These are phyloP conservation scores for Alouatta caraya DNA, from an alignment of 2,797 vertebrate species.

Conservation along the genomic window DNA sequence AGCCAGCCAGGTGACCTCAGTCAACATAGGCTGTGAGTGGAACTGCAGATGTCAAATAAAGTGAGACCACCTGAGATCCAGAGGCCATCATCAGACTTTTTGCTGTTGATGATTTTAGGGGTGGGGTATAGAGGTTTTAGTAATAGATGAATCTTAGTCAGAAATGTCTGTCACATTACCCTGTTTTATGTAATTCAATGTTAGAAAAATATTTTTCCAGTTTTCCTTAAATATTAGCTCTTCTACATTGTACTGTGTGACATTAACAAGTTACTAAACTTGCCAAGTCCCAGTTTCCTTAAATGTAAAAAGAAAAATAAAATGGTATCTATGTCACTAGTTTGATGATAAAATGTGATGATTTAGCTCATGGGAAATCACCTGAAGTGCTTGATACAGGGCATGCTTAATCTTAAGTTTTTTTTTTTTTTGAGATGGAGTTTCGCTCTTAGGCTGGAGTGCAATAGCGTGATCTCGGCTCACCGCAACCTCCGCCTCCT, in stretches of 20 bases:
- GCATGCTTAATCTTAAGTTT: not conserved
- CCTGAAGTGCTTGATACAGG: not conserved
- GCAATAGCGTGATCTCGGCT: too few species aligned
- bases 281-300: not conserved
- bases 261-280: not conserved
- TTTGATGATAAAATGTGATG: not conserved
- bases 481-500: too few species aligned
- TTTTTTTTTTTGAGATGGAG: not conserved
- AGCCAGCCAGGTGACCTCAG: not conserved
- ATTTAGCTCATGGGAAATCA: not conserved
- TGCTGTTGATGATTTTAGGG: too few species aligned
- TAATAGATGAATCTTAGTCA: not conserved
- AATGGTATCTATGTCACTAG: not conserved
- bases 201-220: not conserved
- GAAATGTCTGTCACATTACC: not conserved
- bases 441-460: too few species aligned
- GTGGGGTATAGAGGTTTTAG: not conserved
- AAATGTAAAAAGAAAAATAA: not conserved
- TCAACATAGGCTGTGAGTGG: rapidly evolving
- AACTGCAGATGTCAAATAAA: not conserved
- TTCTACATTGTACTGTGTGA: not conserved
- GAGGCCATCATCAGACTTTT: not conserved
- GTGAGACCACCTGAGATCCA: too few species aligned
- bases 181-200: not conserved
- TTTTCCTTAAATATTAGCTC: not conserved